A percentile compares a stretch with the other conserved stretches of the same genome.
These are phyloP conservation scores for Phoenicopterus ruber DNA, from an alignment of 2,113 vertebrate species.

Conservation along the genomic window DNA sequence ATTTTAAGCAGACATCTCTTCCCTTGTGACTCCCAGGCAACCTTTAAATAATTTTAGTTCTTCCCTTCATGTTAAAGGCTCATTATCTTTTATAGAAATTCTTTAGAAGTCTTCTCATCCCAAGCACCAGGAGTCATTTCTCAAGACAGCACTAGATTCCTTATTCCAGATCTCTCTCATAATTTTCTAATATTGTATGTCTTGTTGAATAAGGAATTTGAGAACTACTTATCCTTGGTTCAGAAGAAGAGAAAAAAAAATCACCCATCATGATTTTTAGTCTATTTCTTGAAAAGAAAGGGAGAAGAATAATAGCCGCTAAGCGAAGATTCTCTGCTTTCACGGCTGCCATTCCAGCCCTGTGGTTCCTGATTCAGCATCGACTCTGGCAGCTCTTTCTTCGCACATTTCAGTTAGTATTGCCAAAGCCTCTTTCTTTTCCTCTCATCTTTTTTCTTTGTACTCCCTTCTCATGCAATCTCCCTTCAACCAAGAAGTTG, in stretches of 20 bases:
- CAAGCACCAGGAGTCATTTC: conserved; percentile 3
- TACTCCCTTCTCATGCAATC: background rate
- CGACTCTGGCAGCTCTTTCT: background rate
- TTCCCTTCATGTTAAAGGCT: conserved; percentile 45
- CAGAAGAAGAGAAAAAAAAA: background rate
- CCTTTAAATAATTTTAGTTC: conserved; percentile 52
- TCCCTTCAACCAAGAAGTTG: background rate
- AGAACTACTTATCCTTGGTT: background rate
- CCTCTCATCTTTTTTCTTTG: background rate
- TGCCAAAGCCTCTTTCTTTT: background rate
- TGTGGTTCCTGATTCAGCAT: background rate
- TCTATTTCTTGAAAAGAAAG: background rate
- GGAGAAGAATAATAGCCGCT: background rate
- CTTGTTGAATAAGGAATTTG: background rate
- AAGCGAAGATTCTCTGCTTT: background rate
- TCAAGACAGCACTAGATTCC: conserved; percentile 13
- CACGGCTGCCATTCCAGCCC: background rate
- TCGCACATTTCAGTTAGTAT: background rate
- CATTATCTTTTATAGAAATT: conserved; percentile 50
- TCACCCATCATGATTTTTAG: background rate
- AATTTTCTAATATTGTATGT: conserved; percentile 28
- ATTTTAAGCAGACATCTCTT: conserved; percentile 31
- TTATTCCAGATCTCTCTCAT: conserved; percentile 7
- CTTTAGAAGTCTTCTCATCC: conserved; percentile 32
- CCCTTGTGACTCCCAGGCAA: conserved; percentile 30